Conservation (phyloP, 2,888 invertebrate genomes). For the Synanthedon formicaeformis region DNA sequence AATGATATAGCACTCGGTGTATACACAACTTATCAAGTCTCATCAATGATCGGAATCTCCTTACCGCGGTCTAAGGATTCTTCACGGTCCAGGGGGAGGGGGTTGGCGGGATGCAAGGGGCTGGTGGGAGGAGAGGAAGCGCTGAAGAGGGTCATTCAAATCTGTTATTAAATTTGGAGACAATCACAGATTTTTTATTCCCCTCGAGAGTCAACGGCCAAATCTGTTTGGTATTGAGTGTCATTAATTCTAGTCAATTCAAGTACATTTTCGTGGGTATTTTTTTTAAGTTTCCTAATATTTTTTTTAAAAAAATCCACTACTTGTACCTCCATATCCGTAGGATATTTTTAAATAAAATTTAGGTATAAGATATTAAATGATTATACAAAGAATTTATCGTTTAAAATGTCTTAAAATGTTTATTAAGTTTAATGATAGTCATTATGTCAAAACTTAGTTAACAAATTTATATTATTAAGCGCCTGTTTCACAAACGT, state of each 20-base stretch:
- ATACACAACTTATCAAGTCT: slow-evolving; percentile 4
- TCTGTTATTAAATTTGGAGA: slow-evolving; percentile 56
- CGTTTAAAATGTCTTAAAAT: no score
- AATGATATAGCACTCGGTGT: slow-evolving; percentile 2
- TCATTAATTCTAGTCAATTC: background rate
- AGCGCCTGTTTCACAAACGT: no score
- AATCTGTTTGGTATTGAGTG: background rate
- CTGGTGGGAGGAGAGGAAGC: slow-evolving; percentile 3
- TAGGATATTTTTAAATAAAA: no score
- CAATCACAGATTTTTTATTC: slow-evolving; percentile 28
- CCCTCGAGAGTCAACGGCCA: background rate
- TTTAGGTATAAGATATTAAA: no score
- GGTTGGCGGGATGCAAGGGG: background rate
- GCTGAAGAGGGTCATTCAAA: slow-evolving; percentile 34
- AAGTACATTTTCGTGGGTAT: background rate
- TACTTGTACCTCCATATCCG: no score
- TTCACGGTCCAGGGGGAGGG: background rate
- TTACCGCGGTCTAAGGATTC: slow-evolving; percentile 7
- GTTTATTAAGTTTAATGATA: no score
- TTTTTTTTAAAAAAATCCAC: no score
- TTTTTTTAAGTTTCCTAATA: background rate
- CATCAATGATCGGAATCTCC: slow-evolving; percentile 16
- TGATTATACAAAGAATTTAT: no score
- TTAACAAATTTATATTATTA: no score
- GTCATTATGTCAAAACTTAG: no score